phyloP scores from a whole-genome alignment of 2,797 vertebrate genomes.

The Chaetophractus vellerosus region DNA sequence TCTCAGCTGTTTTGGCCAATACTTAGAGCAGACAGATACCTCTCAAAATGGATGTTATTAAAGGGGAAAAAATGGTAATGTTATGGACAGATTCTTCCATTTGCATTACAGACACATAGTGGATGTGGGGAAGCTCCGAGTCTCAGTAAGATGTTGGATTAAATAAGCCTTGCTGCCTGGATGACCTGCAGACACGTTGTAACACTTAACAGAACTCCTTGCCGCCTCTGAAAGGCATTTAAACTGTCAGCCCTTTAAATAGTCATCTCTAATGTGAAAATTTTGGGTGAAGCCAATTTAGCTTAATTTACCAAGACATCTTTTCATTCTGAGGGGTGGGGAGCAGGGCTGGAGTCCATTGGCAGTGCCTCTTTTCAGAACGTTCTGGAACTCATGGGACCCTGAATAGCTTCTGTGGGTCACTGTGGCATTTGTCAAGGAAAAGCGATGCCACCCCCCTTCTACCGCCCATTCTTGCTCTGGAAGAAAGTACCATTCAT shows the following conservation, averaged over 20 bases:
- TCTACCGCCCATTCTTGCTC: constrained; percentile 75
- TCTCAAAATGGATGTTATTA: constrained; percentile 45
- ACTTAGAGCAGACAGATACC: not conserved
- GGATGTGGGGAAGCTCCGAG: not conserved
- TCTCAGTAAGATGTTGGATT: constrained; percentile 68
- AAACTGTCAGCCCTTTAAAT: constrained; percentile 83
- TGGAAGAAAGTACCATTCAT: constrained; percentile 72
- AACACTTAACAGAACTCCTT: constrained; percentile 73
- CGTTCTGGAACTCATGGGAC: constrained; percentile 22
- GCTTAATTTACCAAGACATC: constrained; percentile 84
- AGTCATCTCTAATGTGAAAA: constrained; percentile 81
- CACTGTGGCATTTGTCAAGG: constrained; percentile 78
- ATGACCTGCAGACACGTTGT: constrained; percentile 43
- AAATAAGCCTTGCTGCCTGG: constrained; percentile 64
- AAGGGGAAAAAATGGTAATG: constrained; percentile 28
- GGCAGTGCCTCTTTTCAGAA: constrained; percentile 72
- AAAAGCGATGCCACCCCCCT: constrained; percentile 67
- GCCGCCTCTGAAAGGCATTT: constrained; percentile 78
- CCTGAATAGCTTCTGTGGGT: constrained; percentile 78
- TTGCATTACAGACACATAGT: not conserved
- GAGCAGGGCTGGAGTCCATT: constrained; percentile 37
- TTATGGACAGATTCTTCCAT: constrained; percentile 19
- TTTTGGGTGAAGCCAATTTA: constrained; percentile 85
- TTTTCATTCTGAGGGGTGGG: constrained; percentile 61
- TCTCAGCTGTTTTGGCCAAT: not conserved